These are phyloP conservation scores for Lasioglossum pauxillum DNA, from an alignment of 2,888 invertebrate genomes.

Conservation along the genomic window DNA sequence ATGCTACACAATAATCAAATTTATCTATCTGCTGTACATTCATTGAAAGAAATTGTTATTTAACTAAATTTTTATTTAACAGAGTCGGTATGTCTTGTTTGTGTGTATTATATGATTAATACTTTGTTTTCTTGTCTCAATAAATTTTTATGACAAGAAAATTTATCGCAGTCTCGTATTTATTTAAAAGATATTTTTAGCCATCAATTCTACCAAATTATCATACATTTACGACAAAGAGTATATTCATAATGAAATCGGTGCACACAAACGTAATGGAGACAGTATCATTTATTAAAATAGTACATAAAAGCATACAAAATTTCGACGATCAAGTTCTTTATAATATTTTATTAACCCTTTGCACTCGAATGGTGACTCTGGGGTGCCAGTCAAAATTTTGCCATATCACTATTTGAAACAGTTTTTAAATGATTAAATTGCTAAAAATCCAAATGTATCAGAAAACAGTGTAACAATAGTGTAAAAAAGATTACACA, in stretches of 20 bases:
- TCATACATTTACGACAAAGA: neutral
- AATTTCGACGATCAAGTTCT: neutral
- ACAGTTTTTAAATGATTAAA: too few relatives aligned
- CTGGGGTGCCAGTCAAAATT: too few relatives aligned
- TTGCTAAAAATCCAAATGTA: too few relatives aligned
- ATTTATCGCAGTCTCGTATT: slow-evolving; percentile 1
- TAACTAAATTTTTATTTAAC: slow-evolving; percentile 14
- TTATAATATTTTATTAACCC: neutral
- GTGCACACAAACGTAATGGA: neutral
- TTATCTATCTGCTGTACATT: neutral
- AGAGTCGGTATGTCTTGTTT: slow-evolving; percentile 17
- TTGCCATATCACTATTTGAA: too few relatives aligned
- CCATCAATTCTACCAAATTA: neutral
- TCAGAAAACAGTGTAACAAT: too few relatives aligned
- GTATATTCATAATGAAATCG: neutral
- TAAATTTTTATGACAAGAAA: slow-evolving; percentile 37
- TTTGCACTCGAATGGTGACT: too few relatives aligned
- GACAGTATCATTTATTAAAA: slow-evolving; percentile 34
- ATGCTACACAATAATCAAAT: neutral
- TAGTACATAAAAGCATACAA: slow-evolving; percentile 23
- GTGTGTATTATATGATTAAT: slow-evolving; percentile 18
- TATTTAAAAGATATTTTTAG: neutral
- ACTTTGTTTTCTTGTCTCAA: slow-evolving; percentile 27
- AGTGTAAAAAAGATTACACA: too few relatives aligned
- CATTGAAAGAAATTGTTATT: neutral